Conservation (phyloP, 2,888 invertebrate genomes). For the Thyatira batis region DNA sequence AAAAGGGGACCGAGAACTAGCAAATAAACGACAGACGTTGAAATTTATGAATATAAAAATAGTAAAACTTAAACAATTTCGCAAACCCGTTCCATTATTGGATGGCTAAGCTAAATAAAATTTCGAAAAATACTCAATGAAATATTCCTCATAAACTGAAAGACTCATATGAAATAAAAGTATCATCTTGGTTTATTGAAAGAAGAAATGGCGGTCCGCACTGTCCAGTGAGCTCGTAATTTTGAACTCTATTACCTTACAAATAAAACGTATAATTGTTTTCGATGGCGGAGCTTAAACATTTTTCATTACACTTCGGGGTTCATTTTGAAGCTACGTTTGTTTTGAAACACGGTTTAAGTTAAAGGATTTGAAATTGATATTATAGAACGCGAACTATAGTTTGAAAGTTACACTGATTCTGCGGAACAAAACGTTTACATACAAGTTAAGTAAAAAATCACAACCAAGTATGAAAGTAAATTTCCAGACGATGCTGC, state of each 20-base stretch:
- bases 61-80: background rate
- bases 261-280: slow-evolving; percentile 33
- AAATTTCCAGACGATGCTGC: no score
- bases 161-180: slow-evolving; percentile 27
- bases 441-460: no score
- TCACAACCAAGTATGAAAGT: no score
- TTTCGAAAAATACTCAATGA: slow-evolving; percentile 9
- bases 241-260: slow-evolving; percentile 22
- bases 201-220: slow-evolving; percentile 22
- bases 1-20: background rate
- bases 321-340: slow-evolving; percentile 55
- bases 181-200: slow-evolving; percentile 34
- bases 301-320: slow-evolving; percentile 56
- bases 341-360: slow-evolving; percentile 45
- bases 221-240: slow-evolving; percentile 15
- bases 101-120: slow-evolving; percentile 14
- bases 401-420: background rate
- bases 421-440: background rate
- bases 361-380: slow-evolving; percentile 17
- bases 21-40: background rate
- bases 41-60: background rate
- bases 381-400: background rate
- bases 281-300: slow-evolving; percentile 28
- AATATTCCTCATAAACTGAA: background rate
- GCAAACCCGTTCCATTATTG: background rate